phyloP scores from a whole-genome alignment of 1,140 invertebrate species.

The Euborellia annulipes region DNA sequence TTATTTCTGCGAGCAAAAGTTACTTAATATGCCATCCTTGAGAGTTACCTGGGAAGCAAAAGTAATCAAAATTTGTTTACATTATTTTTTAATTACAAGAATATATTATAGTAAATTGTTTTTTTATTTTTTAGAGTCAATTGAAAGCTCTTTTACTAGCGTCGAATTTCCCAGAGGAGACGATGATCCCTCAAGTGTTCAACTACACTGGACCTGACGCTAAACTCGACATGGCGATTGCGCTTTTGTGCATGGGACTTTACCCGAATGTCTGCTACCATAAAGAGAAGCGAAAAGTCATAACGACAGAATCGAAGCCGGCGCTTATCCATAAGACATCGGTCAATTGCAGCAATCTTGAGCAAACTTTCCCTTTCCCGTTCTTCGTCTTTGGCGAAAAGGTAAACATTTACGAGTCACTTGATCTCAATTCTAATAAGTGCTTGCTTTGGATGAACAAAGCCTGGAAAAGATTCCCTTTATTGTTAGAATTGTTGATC shows the following conservation, averaged over 20 bases:
- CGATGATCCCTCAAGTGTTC: slow-evolving; percentile 53
- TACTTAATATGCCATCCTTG: slow-evolving; percentile 72
- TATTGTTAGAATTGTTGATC: not conserved
- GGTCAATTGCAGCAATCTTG: slow-evolving; percentile 80
- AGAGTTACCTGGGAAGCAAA: slow-evolving; percentile 85
- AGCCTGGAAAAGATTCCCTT: not conserved
- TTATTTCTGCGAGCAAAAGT: slow-evolving; percentile 80
- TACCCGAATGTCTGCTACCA: slow-evolving; percentile 96
- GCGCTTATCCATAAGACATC: slow-evolving; percentile 94
- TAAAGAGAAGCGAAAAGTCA: slow-evolving; percentile 85
- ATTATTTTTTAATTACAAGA: too few species aligned
- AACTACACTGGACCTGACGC: slow-evolving; percentile 60
- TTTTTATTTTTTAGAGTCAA: slow-evolving; percentile 44
- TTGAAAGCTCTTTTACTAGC: slow-evolving; percentile 66
- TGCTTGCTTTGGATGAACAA: not conserved
- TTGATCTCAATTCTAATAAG: not conserved
- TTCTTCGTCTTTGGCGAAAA: slow-evolving; percentile 98
- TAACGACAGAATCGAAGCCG: slow-evolving; percentile 87
- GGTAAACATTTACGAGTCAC: slow-evolving; percentile 25
- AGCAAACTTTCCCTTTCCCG: slow-evolving; percentile 77
- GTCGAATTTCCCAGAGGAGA: slow-evolving; percentile 79
- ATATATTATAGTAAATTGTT: not conserved
- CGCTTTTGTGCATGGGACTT: slow-evolving; percentile 73
- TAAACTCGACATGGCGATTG: slow-evolving; percentile 70
- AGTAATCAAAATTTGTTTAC: slow-evolving; percentile 22